These are phyloP conservation scores for Daboia siamensis DNA, from an alignment of 2,113 vertebrate genomes.

Conservation along the genomic window DNA sequence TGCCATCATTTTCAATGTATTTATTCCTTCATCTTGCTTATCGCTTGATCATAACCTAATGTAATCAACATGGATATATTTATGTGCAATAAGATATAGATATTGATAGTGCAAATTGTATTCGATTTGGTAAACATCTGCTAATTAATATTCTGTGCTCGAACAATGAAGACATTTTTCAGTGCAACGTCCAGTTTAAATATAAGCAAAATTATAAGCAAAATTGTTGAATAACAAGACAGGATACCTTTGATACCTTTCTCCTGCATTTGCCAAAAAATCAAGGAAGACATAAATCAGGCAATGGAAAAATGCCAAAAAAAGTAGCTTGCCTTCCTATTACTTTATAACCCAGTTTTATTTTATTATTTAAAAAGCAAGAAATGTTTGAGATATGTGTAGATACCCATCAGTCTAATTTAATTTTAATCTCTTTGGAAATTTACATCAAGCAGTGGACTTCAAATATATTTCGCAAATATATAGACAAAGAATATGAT, in stretches of 20 bases:
- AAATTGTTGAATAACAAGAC: conserved; percentile 13
- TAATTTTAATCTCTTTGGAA: conserved; percentile 29
- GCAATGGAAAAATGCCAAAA: conserved; percentile 28
- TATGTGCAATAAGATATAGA: background rate
- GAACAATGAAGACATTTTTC: background rate
- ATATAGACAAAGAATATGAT: background rate
- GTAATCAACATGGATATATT: background rate
- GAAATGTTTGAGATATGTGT: conserved; percentile 9
- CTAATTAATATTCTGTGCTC: background rate
- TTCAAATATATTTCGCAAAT: background rate
- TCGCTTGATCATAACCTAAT: background rate
- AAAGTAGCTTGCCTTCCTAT: conserved; percentile 39
- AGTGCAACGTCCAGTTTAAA: background rate
- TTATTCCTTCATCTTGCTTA: background rate
- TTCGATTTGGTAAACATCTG: background rate
- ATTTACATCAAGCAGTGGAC: conserved; percentile 22
- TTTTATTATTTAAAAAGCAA: background rate
- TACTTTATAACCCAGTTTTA: conserved; percentile 32
- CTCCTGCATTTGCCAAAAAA: conserved; percentile 26
- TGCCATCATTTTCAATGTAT: background rate
- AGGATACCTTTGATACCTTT: conserved; percentile 14
- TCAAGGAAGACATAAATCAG: conserved; percentile 40
- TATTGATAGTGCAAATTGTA: conserved; percentile 2
- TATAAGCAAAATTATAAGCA: background rate
- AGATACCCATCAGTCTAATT: conserved; percentile 18